These are phyloP conservation scores for Anser brachyrhynchus DNA, from an alignment of 2,113 vertebrate species.

Conservation along the genomic window DNA sequence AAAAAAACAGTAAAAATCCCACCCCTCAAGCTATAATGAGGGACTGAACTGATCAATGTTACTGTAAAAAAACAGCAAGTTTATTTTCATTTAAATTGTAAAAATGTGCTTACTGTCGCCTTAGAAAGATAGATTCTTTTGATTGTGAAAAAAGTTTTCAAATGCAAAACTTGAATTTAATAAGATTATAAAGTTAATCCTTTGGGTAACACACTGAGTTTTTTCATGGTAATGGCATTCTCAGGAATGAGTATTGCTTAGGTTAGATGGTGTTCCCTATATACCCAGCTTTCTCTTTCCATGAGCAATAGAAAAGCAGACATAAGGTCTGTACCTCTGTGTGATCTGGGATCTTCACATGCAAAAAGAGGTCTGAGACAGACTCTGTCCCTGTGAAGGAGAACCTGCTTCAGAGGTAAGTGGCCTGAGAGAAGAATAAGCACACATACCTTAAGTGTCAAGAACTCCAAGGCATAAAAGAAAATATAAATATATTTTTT, in stretches of 20 bases:
- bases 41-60: not conserved
- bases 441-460: not conserved
- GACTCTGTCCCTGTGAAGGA: not conserved
- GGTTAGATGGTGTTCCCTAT: not conserved
- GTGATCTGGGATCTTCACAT: not conserved
- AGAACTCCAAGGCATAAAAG: not conserved
- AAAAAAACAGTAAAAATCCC: not conserved
- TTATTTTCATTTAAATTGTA: not conserved
- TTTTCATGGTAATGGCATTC: not conserved
- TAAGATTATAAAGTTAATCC: not conserved
- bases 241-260: not conserved
- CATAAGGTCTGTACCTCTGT: not conserved
- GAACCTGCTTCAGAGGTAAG: not conserved
- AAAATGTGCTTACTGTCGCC: not conserved
- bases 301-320: not conserved
- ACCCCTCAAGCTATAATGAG: not conserved
- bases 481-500: not conserved
- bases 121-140: not conserved
- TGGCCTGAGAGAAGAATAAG: not conserved
- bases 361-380: not conserved
- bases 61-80: not conserved
- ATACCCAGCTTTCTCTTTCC: not conserved
- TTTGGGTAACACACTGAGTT: not conserved
- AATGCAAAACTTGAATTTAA: not conserved
- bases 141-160: not conserved